phyloP scores from a whole-genome alignment of 2,888 invertebrate species.

The Protophormia terraenovae region DNA sequence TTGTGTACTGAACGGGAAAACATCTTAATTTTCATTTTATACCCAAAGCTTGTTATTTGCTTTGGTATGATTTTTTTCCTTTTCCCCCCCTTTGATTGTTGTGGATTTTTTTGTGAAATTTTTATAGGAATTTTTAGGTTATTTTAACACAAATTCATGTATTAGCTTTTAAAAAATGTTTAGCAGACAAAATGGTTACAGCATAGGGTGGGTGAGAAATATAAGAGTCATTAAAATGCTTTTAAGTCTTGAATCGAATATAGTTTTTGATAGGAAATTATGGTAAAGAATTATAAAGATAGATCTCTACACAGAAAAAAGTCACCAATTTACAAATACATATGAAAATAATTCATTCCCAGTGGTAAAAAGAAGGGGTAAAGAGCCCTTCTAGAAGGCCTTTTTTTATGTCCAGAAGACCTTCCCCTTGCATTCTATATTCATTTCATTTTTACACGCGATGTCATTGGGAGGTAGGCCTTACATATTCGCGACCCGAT shows the following conservation, averaged over 20 bases:
- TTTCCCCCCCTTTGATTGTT: not conserved
- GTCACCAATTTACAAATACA: not conserved
- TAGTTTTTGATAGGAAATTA: too few species aligned
- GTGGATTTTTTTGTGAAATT: slow-evolving; percentile 21
- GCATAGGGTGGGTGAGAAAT: slow-evolving; percentile 5
- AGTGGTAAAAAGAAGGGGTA: too few species aligned
- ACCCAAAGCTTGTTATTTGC: slow-evolving; percentile 21
- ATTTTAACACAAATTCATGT: slow-evolving; percentile 24
- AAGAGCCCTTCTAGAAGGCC: too few species aligned
- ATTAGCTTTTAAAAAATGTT: not conserved
- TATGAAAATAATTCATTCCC: not conserved
- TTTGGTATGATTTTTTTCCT: not conserved
- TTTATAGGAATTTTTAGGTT: slow-evolving; percentile 40
- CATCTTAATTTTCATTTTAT: slow-evolving; percentile 66
- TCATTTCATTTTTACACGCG: too few species aligned
- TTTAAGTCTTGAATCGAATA: too few species aligned
- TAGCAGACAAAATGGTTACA: slow-evolving; percentile 54
- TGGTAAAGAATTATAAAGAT: too few species aligned
- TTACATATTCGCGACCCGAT: too few species aligned
- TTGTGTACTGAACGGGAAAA: slow-evolving; percentile 68
- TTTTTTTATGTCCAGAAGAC: too few species aligned
- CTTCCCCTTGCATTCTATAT: too few species aligned
- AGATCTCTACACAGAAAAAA: too few species aligned
- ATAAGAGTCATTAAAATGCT: not conserved
- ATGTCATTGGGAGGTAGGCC: too few species aligned